Base-by-base conservation (phyloP, 2,888 invertebrate genomes). In the Eupithecia subumbrata region DNA sequence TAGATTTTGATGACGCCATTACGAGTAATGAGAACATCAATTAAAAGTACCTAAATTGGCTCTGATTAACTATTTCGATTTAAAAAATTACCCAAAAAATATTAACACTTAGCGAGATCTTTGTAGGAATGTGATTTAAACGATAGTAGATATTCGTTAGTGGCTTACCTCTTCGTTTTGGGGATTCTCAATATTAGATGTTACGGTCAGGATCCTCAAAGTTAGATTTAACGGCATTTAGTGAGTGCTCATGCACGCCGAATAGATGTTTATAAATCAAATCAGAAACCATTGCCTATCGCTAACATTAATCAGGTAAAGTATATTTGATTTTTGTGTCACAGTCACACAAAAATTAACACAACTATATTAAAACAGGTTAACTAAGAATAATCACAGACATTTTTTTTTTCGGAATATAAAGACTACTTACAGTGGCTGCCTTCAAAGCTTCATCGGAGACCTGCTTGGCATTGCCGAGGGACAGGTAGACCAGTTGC, bases 391-490 rank as follows among this genome's bases (percentile, higher is more conserved):
- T 1, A 30, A 30, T 30, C 30, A 40, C 40, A 40, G 5, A 40
- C 9, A 37, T 37, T 37, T 37, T 8, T 18, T 18, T 22, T 56
- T 56, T 0, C 0, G 9, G 52, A 30, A 56, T 56, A 22, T 11
- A 22, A 56, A 3, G 22, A n/a, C 12, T 30, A 74, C 76, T 76
- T 87, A 96, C 96, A 72, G 95, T 89, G 16, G 96, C 95, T 16
- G 96, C 94, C 66, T 92, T 94, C 0, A 98, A 85, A 0, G 97
- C 96, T 0, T 96, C 96, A 71, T 96, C 95, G 76, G 96, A 96
- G 1, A 97, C 96, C 81, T 97, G 96, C 67, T 95, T 95, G 0
- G 97, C 96, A 77, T 97, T 95, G 30, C 96, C 96, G 0, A 98
- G 91, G 0, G 97, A 96, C 30, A 97, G 86, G 84, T 96, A 96